A percentile compares a stretch with the other conserved stretches of the same genome.
Evolutionary conservation across 2,888 invertebrate species (phyloP).

Genomic region (Heteromurus nitidus): DNA sequence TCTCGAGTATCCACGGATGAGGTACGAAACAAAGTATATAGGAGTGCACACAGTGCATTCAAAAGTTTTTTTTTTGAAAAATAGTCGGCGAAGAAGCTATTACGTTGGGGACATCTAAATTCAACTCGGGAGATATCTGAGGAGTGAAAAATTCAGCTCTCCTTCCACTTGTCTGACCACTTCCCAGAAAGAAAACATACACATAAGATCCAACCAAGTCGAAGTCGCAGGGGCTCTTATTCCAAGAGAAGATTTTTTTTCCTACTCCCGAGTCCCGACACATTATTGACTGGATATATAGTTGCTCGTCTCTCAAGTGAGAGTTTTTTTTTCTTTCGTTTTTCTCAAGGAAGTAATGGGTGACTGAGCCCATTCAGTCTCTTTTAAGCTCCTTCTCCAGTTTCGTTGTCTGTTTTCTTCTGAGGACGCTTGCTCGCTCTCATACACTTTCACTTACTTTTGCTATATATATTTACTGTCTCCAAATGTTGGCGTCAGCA

Average conservation of each 20-base stretch:
- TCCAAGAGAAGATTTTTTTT: too few relatives aligned
- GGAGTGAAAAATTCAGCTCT: constrained; percentile 44
- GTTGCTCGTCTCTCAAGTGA: background rate
- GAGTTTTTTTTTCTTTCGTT: background rate
- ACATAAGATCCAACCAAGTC: constrained; percentile 16
- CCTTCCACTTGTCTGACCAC: constrained; percentile 55
- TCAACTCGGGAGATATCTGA: constrained; percentile 24
- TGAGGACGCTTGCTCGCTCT: background rate
- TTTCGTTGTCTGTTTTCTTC: background rate
- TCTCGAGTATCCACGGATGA: too few relatives aligned
- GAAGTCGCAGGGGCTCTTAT: background rate
- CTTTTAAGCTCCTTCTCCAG: background rate
- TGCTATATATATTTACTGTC: too few relatives aligned
- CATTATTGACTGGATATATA: too few relatives aligned
- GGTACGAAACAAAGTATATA: background rate
- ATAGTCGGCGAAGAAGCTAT: background rate
- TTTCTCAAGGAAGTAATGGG: background rate
- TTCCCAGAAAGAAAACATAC: constrained; percentile 25
- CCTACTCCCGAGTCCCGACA: too few relatives aligned
- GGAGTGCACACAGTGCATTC: background rate
- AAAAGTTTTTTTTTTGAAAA: background rate
- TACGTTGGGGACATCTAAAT: constrained; percentile 29
- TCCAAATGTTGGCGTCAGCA: background rate
- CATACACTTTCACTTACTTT: too few relatives aligned
- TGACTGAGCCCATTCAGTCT: background rate